Conservation (phyloP, 2,888 invertebrate genomes). For the Macrosiphum euphorbiae region DNA sequence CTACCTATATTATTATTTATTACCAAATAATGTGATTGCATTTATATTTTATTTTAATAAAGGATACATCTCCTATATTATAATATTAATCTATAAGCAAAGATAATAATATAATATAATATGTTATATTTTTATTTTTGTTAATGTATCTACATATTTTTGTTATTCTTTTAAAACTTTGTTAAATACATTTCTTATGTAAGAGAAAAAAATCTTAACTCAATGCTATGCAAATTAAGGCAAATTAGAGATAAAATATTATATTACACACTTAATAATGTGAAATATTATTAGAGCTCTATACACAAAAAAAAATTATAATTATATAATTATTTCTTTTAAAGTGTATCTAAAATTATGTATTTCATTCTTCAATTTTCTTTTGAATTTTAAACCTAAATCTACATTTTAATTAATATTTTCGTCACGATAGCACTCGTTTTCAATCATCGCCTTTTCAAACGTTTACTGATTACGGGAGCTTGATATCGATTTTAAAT, state of each 20-base stretch:
- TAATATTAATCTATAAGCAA: background rate
- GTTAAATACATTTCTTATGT: background rate
- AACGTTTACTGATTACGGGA: background rate
- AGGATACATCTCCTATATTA: background rate
- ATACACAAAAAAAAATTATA: background rate
- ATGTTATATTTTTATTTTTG: background rate
- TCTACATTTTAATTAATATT: conserved; percentile 15
- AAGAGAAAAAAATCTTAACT: background rate
- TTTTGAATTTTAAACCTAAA: background rate
- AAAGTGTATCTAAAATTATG: background rate
- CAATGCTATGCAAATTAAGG: background rate
- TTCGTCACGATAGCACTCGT: background rate
- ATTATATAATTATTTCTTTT: background rate
- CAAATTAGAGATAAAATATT: background rate
- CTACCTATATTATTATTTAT: too few relatives aligned
- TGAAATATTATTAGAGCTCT: background rate
- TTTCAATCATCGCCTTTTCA: background rate
- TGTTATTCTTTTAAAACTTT: background rate
- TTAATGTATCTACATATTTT: too few relatives aligned
- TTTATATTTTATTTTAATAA: background rate
- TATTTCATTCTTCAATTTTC: background rate
- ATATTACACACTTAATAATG: background rate
- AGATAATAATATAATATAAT: background rate
- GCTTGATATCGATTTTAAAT: background rate
- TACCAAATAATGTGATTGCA: background rate